Base-by-base conservation (phyloP, 2,888 invertebrate genomes). In the Scrobipalpa costella region DNA sequence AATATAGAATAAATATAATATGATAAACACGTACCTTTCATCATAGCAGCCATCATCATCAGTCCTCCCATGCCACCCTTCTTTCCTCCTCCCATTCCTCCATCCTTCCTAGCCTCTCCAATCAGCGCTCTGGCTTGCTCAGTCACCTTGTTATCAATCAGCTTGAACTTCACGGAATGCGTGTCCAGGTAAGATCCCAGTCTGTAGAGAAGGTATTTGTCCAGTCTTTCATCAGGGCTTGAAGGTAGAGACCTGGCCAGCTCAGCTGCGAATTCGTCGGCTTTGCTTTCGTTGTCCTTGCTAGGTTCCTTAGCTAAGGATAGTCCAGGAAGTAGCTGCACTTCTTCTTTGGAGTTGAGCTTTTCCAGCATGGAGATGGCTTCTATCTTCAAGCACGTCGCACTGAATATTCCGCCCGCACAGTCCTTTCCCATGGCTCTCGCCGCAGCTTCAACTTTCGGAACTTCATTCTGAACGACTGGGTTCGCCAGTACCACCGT, bases 171-270 rank as follows among this genome's bases (percentile, higher is more conserved):
- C 67, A 97, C 90, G 0, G 95, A 94, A 73, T 96, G 96, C 7
- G 94, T 94, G 77, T 94, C 95, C 66, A 96, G 84, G 70, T 96
- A 95, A 68, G 92, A 93, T 17, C 94, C 94, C 61, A 96, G 86
- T 77, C 94, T 94, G 73, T 94, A 95, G 69, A 96, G 75, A 38
- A 97, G 88, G 73, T 94, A 96, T 50, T 95, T 95, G 77, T 96
- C 96, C 61, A 97, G 82, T 40, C 95, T 92, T 60, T 95, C 95
- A 73, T 95, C 95, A 11, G 95, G 94, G 76, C 95, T 95, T 58
- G 95, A 94, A 0, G 96, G 95, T 75, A 95, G 94, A 57, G 95
- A 94, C 66, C 95, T 92, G 0, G 96, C 95, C 3, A 96, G 83
- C 77, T 96, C 96, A 71, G 88, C 93, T 0, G 95, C 94, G 68